Percentiles rank a stretch among this genome's conserved stretches.
Evolutionary conservation across 2,888 invertebrate species (phyloP).

Genomic region (Thera obeliscata): DNA sequence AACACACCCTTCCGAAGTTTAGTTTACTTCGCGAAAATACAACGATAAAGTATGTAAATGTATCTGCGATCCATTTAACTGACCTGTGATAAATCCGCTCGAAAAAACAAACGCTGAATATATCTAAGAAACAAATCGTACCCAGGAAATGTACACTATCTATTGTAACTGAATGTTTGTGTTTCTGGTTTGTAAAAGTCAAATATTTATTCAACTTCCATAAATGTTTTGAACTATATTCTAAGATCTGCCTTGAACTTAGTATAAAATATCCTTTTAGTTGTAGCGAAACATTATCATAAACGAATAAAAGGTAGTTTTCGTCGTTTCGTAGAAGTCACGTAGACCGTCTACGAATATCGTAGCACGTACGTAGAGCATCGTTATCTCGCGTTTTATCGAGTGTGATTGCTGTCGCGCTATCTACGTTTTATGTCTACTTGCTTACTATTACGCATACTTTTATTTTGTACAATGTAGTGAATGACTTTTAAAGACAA

Average conservation of each 20-base stretch:
- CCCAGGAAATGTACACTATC: too few species aligned
- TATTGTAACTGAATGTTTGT: too few species aligned
- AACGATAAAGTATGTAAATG: conserved; percentile 26
- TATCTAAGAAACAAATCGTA: background rate
- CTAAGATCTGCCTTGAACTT: too few species aligned
- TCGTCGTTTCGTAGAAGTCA: conserved; percentile 9
- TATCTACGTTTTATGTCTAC: conserved; percentile 7
- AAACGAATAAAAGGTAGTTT: too few species aligned
- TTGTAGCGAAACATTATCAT: too few species aligned
- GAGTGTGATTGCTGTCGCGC: conserved; percentile 11
- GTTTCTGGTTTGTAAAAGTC: too few species aligned
- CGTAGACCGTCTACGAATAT: conserved; percentile 30
- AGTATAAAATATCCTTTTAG: too few species aligned
- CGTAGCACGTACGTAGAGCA: conserved; percentile 24
- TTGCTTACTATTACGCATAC: background rate
- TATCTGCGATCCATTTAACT: conserved; percentile 21
- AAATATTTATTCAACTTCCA: too few species aligned
- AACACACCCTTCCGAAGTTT: conserved; percentile 24
- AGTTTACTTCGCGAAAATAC: conserved; percentile 19
- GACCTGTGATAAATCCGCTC: conserved; percentile 12
- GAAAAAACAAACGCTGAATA: background rate
- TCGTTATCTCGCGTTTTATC: conserved; percentile 16
- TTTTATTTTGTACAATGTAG: too few species aligned
- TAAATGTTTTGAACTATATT: too few species aligned
- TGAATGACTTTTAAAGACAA: too few species aligned